These are phyloP conservation scores for Hypomesus transpacificus DNA, from an alignment of 2,113 vertebrate genomes.

Conservation along the genomic window DNA sequence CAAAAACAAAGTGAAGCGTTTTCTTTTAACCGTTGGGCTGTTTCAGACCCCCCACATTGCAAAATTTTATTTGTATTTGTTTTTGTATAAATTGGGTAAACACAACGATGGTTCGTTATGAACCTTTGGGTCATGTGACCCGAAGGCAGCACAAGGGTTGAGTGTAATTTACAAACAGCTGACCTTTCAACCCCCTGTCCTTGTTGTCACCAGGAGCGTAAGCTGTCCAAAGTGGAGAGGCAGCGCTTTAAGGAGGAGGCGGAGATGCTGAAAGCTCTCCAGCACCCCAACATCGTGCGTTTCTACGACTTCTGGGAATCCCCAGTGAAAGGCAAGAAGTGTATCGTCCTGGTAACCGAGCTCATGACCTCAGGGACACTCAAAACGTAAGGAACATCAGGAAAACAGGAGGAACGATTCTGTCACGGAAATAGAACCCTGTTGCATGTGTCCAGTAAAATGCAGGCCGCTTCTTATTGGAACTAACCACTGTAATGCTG, in stretches of 20 bases:
- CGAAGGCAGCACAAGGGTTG: too few relatives aligned
- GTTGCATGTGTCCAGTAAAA: not conserved
- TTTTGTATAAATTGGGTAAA: too few relatives aligned
- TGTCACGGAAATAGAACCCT: too few relatives aligned
- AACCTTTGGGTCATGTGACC: too few relatives aligned
- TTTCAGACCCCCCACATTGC: too few relatives aligned
- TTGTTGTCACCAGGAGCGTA: slow-evolving; percentile 79
- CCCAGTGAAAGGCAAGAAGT: slow-evolving; percentile 89
- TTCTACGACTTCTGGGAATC: slow-evolving; percentile 99
- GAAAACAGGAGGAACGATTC: too few relatives aligned
- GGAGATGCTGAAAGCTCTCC: slow-evolving; percentile 95
- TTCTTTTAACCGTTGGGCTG: too few relatives aligned
- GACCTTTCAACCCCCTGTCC: not conserved
- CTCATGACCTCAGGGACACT: slow-evolving; percentile 97
- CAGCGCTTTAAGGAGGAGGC: slow-evolving; percentile 98
- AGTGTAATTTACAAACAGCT: not conserved
- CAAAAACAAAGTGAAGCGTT: too few relatives aligned
- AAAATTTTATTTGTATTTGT: too few relatives aligned
- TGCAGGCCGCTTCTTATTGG: too few relatives aligned
- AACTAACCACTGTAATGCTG: not conserved
- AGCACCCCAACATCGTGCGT: slow-evolving; percentile 96
- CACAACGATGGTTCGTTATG: too few relatives aligned
- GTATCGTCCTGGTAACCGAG: slow-evolving; percentile 94
- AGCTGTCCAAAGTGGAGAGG: slow-evolving; percentile 90
- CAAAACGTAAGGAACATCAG: slow-evolving; percentile 84